phyloP scores from a whole-genome alignment of 2,113 vertebrate species.

The Alethe diademata region DNA sequence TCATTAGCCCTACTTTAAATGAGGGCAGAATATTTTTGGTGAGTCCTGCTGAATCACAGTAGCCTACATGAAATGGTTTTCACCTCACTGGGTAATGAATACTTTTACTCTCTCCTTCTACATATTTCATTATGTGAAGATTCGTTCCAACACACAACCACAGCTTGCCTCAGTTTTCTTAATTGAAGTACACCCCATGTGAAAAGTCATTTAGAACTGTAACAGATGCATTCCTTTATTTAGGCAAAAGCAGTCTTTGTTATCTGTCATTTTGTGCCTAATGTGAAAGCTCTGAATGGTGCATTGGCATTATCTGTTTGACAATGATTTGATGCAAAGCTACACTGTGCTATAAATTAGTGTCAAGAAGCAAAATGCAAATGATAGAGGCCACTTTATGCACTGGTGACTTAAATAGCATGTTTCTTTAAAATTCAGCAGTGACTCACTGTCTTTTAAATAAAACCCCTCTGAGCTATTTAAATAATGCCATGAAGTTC shows the following conservation, averaged over 20 bases:
- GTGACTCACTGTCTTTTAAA: conserved; percentile 71
- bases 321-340: conserved; percentile 54
- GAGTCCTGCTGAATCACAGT: neutral
- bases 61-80: neutral
- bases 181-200: neutral
- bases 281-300: conserved; percentile 51
- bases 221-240: conserved; percentile 52
- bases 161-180: neutral
- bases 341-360: conserved; percentile 64
- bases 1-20: neutral
- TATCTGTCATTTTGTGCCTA: conserved; percentile 55
- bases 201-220: conserved; percentile 21
- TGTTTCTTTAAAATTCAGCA: conserved; percentile 62
- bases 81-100: neutral
- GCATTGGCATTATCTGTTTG: conserved; percentile 60
- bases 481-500: conserved; percentile 48
- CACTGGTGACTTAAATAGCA: conserved; percentile 71
- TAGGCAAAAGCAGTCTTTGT: conserved; percentile 42
- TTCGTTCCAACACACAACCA: neutral
- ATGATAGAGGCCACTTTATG: conserved; percentile 67
- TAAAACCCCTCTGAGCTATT: conserved; percentile 58
- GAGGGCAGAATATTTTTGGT: neutral
- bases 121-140: neutral
- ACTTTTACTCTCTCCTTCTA: neutral
- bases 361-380: conserved; percentile 70